Conservation (phyloP, 2,888 invertebrate genomes). For the Drepanosiphum platanoidis region DNA sequence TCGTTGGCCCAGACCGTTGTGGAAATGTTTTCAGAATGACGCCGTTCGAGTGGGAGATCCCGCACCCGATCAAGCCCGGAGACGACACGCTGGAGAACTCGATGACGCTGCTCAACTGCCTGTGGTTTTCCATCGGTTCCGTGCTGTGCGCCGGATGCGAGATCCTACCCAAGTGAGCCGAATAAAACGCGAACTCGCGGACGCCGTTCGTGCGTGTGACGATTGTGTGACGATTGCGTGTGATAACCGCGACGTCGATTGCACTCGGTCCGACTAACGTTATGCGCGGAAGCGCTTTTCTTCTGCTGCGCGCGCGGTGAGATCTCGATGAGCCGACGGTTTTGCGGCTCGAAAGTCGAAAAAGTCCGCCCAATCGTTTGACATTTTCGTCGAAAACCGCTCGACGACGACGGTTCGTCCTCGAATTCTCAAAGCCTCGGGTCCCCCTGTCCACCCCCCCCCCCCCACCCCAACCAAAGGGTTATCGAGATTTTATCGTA, state of each 20-base stretch:
- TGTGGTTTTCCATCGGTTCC: constrained; percentile 73
- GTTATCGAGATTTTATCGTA: neutral
- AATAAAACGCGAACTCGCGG: neutral
- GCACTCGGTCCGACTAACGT: too few species aligned
- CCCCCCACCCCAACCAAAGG: too few species aligned
- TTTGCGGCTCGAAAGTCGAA: neutral
- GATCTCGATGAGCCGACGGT: neutral
- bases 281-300: too few species aligned
- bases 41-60: constrained; percentile 72
- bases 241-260: too few species aligned
- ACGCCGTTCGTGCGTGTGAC: neutral
- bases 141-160: constrained; percentile 72
- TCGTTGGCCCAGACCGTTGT: constrained; percentile 50
- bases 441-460: too few species aligned
- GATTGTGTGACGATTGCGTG: too few species aligned
- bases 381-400: too few species aligned
- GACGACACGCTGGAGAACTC: constrained; percentile 71
- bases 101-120: constrained; percentile 70
- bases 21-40: constrained; percentile 68
- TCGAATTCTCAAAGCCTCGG: too few species aligned
- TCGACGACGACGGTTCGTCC: too few species aligned
- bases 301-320: neutral
- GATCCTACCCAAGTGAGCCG: constrained; percentile 69
- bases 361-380: too few species aligned
- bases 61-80: constrained; percentile 69